phyloP scores from a whole-genome alignment of 2,113 vertebrate species.

The Oenanthe oenanthe region DNA sequence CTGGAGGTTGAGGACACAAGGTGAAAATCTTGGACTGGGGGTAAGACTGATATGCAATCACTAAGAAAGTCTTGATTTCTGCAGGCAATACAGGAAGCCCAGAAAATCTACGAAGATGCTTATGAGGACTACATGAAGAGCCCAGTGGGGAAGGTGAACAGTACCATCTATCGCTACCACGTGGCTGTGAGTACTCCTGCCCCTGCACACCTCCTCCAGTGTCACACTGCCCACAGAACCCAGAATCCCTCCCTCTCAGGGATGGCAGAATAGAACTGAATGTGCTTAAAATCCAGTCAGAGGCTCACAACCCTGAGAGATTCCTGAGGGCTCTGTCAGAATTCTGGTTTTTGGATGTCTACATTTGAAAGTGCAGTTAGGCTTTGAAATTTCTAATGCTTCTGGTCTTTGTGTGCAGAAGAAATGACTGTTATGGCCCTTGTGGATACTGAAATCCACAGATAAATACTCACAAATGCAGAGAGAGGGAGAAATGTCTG shows the following conservation, averaged over 20 bases:
- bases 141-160: slow-evolving; percentile 64
- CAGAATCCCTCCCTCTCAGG: not conserved
- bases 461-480: not conserved
- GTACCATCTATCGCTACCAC: slow-evolving; percentile 76
- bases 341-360: not conserved
- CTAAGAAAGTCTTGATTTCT: slow-evolving; percentile 46
- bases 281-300: not conserved
- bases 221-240: not conserved
- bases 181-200: slow-evolving; percentile 70
- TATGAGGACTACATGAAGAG: slow-evolving; percentile 80
- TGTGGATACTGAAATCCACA: not conserved
- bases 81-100: slow-evolving; percentile 88
- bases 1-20: not conserved
- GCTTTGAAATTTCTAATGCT: not conserved
- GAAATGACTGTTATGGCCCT: not conserved
- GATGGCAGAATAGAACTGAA: not conserved
- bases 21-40: not conserved
- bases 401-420: not conserved
- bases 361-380: not conserved
- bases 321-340: not conserved
- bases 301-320: not conserved
- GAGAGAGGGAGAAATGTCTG: not conserved
- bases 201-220: not conserved
- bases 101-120: slow-evolving; percentile 83
- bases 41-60: not conserved